phyloP scores from a whole-genome alignment of 2,113 vertebrate species.

The Sinocyclocheilus grahami region DNA sequence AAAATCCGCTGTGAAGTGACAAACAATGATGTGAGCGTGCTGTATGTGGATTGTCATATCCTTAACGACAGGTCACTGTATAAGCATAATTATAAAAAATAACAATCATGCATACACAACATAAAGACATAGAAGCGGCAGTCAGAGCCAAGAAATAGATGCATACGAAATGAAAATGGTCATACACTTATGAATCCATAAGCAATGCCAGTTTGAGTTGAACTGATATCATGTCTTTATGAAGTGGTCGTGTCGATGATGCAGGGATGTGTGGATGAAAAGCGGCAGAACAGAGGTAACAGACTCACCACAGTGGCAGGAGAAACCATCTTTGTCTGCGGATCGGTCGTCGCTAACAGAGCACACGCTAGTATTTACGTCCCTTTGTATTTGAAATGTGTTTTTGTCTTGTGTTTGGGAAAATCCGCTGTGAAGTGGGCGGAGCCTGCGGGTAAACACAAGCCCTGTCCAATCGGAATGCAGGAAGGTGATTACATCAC shows the following conservation, averaged over 20 bases:
- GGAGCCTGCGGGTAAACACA: background rate
- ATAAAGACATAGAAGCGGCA: background rate
- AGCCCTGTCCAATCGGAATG: constrained; percentile 63
- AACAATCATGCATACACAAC: background rate
- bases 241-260: background rate
- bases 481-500: background rate
- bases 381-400: constrained; percentile 69
- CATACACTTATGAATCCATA: background rate
- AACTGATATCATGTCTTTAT: background rate
- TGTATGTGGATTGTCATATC: background rate
- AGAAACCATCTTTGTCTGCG: constrained; percentile 74
- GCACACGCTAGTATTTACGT: constrained; percentile 42
- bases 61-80: background rate
- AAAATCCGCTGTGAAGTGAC: too few relatives aligned
- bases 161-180: background rate
- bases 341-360: background rate
- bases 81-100: background rate
- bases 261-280: background rate
- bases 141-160: background rate
- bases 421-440: constrained; percentile 50
- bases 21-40: background rate
- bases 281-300: background rate
- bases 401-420: constrained; percentile 74
- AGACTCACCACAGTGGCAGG: constrained; percentile 79
- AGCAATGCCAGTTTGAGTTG: too few relatives aligned